A percentile compares a stretch with the other conserved stretches of the same genome.
Conservation (phyloP, 2,888 invertebrate species). For the Encarsia formosa region DNA sequence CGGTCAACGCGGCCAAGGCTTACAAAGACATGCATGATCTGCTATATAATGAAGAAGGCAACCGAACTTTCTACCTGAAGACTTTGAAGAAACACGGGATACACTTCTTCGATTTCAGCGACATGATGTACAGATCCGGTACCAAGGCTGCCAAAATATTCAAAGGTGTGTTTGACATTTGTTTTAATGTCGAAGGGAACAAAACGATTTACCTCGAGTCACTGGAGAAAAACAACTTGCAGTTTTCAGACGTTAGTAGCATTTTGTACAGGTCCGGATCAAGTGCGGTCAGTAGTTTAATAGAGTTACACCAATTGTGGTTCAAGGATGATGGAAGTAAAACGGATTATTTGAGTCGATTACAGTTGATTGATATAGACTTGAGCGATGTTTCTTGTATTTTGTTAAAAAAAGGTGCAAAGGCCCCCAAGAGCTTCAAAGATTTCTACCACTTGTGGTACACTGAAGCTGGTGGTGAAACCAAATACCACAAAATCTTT, state of each 20-base stretch:
- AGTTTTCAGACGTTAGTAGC: not conserved
- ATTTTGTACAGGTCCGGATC: not conserved
- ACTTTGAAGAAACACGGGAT: not conserved
- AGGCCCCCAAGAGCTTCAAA: conserved; percentile 35
- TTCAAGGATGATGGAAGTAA: conserved; percentile 6
- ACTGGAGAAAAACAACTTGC: not conserved
- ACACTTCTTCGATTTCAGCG: not conserved
- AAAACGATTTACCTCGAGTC: not conserved
- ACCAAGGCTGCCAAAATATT: not conserved
- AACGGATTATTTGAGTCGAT: conserved; percentile 16
- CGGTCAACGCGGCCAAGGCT: conserved; percentile 32
- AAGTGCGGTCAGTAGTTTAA: not conserved
- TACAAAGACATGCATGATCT: conserved; percentile 29
- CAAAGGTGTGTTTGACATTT: not conserved
- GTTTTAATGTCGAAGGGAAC: not conserved
- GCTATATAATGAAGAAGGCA: conserved; percentile 4
- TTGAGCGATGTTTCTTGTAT: conserved; percentile 34
- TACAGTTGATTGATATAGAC: conserved; percentile 30
- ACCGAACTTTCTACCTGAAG: not conserved
- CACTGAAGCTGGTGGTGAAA: conserved; percentile 32
- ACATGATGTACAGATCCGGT: not conserved
- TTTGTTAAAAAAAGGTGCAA: conserved; percentile 27
- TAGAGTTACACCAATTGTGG: not conserved
- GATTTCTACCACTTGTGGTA: conserved; percentile 38
- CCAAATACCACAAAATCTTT: conserved; percentile 10